Base-by-base conservation (phyloP, 2,113 vertebrate species). In the Daubentonia madagascariensis region DNA sequence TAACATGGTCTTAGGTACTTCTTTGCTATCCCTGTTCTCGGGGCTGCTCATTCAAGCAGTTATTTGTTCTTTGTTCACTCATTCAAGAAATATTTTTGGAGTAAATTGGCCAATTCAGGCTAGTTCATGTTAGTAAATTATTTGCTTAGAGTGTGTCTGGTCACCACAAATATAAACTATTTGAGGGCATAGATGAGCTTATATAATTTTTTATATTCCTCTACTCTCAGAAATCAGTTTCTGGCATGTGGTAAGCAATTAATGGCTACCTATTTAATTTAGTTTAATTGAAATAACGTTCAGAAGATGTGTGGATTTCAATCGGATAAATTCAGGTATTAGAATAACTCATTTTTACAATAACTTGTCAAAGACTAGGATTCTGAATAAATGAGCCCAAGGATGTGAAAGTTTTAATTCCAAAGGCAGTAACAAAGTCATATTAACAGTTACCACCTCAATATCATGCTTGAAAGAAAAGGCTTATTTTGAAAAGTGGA, bases 401-500 rank as follows among this genome's bases (percentile, higher is more conserved):
- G 35, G 11, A 48, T 52, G 16, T 76, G 52, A 90, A 89, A n/a
- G 0, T 81, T 95, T 57, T 79, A 43, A 85, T 85, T 92, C 32
- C 72, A 91, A 76, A 50, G 54, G 25, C 30, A 79, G 28, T 12
- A 89, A 84, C 5, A 23, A 72, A 92, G 28, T 73, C 35, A 68
- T 10, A 61, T 50, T 65, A 70, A 81, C 30, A 89, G 32, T 76
- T 84, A 37, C 50, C n/a, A 30, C 16, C 30, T 88, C 30, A 61
- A 30, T 80, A 54, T 92, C 45, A 35, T 37, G 59, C 48, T 88
- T 94, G 52, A 91, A 90, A 76, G 68, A 93, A 40, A 85, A 84
- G 37, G 30, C 30, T 91, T 91, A 75, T 97, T 97, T 92, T 91
- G 79, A 85, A 48, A 90, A 79, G 37, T 32, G 52, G 22, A 76